Percentiles rank a stretch among this genome's conserved stretches.
These are phyloP conservation scores for Eumaeus atala DNA, from an alignment of 1,140 invertebrate genomes.

Conservation along the genomic window DNA sequence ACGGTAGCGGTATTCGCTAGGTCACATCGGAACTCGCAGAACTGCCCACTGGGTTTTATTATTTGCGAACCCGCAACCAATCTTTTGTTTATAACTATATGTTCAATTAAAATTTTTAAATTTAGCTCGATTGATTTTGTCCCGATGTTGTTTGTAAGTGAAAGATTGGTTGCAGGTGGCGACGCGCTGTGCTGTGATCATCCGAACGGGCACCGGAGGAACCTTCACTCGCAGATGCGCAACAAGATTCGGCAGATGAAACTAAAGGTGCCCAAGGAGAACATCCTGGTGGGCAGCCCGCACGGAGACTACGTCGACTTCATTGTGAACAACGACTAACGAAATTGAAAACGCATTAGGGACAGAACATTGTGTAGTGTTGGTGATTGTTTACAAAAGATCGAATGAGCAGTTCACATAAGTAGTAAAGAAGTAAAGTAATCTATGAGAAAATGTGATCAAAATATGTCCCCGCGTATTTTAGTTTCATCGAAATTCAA, in stretches of 20 bases:
- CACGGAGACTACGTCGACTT: conserved; percentile 57
- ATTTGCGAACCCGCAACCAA: conserved; percentile 40
- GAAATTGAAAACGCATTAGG: neutral
- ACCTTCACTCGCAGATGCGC: conserved; percentile 44
- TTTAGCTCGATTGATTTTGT: conserved; percentile 15
- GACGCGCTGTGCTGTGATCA: conserved; percentile 61
- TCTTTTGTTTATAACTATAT: conserved; percentile 23
- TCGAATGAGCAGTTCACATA: too few relatives aligned
- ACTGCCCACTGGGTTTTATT: neutral
- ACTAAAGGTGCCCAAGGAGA: conserved; percentile 47
- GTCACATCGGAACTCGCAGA: neutral
- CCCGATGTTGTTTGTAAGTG: conserved; percentile 28
- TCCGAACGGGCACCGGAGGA: conserved; percentile 51
- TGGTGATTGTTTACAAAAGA: too few relatives aligned
- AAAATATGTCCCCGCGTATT: too few relatives aligned
- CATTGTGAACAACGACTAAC: conserved; percentile 60
- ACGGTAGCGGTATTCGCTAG: neutral
- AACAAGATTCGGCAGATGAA: conserved; percentile 43
- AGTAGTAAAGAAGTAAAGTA: too few relatives aligned
- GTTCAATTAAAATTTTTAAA: conserved; percentile 1
- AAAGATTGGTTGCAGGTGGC: conserved; percentile 67
- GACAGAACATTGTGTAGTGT: too few relatives aligned
- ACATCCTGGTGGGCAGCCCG: conserved; percentile 43
- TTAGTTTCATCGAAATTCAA: too few relatives aligned
- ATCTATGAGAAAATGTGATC: too few relatives aligned